Base-by-base conservation (phyloP, 2,797 vertebrate genomes). In the Melanotaenia nigrans region DNA sequence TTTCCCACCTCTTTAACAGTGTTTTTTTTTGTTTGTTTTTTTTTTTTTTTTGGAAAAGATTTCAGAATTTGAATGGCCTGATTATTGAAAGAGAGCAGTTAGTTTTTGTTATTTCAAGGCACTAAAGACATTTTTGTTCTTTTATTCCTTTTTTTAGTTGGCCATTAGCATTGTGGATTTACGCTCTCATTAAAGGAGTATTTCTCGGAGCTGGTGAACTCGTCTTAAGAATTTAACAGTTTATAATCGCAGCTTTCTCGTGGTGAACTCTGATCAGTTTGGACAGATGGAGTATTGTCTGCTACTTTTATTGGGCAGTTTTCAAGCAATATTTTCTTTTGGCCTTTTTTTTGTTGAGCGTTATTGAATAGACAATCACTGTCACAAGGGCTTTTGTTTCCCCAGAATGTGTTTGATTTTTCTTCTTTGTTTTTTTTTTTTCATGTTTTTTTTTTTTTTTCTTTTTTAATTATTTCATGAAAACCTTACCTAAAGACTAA, bases 341-440 rank as follows among this genome's bases (percentile, higher is more conserved):
- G 70, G 79, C 77, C 79, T 79, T 49, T 49, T 45, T 45, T 89
- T 79, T 74, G 45, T 89, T 90, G 82, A 85, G 85, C 65, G 68
- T 92, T 92, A 89, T 91, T 93, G 88, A 93, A 90, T 90, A 94
- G 94, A 95, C 94, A 95, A 95, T 95, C 94, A 95, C 91, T 92
- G 93, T 94, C 91, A 90, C 92, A 94, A 94, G 94, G 94, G 93
- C 93, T 95, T 95, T 94, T 93, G 89, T 94, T 94, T 93, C 92
- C 92, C 88, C 92, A 86, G 90, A 93, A 93, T 92, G 90, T 91
- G 89, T 93, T 87, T 79, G 16, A 58, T 67, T 86, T 79, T 65
- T 62, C 18, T 66, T 22, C 2, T 9, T 49, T 71, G 73, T 25
- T 57, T 75, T 25, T 57, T 68, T 40, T 20, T 54, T 11, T 55